A percentile compares a stretch with the other conserved stretches of the same genome.
Evolutionary conservation across 2,888 invertebrate genomes (phyloP).

Genomic region (Orthonychiurus folsomi): DNA sequence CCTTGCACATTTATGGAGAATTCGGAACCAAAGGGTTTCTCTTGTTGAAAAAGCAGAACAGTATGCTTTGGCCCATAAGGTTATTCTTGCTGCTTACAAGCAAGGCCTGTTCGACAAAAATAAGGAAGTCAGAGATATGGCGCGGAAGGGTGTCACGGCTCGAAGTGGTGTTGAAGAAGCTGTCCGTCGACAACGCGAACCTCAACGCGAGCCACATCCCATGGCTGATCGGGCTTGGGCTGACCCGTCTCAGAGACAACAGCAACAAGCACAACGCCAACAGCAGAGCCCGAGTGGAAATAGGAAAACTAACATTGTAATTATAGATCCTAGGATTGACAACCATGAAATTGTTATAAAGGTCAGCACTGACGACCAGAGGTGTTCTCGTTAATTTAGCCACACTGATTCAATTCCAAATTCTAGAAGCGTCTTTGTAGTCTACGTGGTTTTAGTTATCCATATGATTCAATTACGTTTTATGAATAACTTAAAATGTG

Average conservation of each 20-base stretch:
- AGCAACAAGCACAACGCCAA: too few species aligned
- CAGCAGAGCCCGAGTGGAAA: neutral
- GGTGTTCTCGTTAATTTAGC: too few species aligned
- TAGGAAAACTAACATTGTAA: neutral
- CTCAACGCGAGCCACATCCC: neutral
- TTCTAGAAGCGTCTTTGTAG: too few species aligned
- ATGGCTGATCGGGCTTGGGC: too few species aligned
- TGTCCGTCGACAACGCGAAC: neutral
- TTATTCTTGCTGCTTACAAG: constrained; percentile 10
- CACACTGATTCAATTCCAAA: too few species aligned
- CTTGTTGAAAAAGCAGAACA: constrained; percentile 12
- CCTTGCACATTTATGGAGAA: neutral
- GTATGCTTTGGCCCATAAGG: constrained; percentile 11
- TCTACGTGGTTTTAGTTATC: too few species aligned
- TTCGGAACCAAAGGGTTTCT: constrained; percentile 11
- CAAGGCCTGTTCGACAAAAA: constrained; percentile 8
- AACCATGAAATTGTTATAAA: neutral
- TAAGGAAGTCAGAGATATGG: neutral
- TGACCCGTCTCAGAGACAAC: neutral
- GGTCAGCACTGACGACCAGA: neutral
- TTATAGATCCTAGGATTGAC: neutral
- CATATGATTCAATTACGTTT: too few species aligned
- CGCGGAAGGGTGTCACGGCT: neutral
- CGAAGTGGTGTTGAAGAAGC: neutral
- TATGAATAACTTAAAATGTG: too few species aligned